Evolutionary conservation across 2,888 invertebrate genomes (phyloP), one percentile per base, ranked within the genome.

Genomic region (Hydraecia micacea): DNA sequence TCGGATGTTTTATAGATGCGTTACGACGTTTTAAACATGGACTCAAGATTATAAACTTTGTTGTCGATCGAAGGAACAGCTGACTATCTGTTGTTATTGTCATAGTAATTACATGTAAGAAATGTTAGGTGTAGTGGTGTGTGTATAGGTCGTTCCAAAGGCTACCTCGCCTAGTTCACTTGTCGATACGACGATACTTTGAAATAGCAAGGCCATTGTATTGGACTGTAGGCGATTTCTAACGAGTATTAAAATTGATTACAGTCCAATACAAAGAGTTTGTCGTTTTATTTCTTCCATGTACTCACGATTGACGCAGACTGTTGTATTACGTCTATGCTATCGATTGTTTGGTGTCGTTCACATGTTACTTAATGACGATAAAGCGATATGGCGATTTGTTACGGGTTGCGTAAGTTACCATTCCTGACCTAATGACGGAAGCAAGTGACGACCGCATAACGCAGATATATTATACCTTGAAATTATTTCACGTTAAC

Each of bases 1-100:
- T 93, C 92, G 93, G 92, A 91, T 90, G 69, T 82, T 86, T 79
- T 80, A 80, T 77, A 86, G 66, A 74, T 75, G 25, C 67, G 79
- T 80, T 80, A 76, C 71, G 58, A 86, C 63, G 73, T 86, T 86
- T 87, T 87, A 32, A 32, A 82, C 81, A 80, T 63, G 67, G 60
- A 86, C 80, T 80, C 79, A 73, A 77, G 76, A 65, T 84, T 75
- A 73, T 83, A 76, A 86, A 75, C 67, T 83, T 85, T 63, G 63
- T 72, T 80, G 72, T 75, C 70, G 62, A 76, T 46, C 21, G 49
- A 83, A 46, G 28, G 72, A 77, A 68, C 46, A 73, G 74, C 46
- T 71, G 65, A 69, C 36, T 42, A 66, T 66, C 18, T 58, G 68
- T 82, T 83, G 65, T 69, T 81, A 46, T 32, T 76, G 67, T 72